Evolutionary conservation across 2,113 vertebrate genomes (phyloP).

Genomic region (Sylvietta virens): DNA sequence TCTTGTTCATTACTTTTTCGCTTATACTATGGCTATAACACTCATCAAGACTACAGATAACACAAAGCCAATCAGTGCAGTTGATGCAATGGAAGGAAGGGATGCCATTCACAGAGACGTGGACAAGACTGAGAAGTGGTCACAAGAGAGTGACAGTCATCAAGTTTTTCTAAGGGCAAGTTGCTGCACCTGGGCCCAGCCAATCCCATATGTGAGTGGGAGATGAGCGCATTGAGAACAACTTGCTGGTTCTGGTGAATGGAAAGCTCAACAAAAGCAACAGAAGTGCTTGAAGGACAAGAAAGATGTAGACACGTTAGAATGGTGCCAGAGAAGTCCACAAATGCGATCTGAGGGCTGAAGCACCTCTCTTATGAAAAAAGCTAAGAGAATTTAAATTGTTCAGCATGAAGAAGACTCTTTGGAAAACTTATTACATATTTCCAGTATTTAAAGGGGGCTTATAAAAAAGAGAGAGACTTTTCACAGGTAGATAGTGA

Average conservation of each 20-base stretch:
- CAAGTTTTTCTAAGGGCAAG: not conserved
- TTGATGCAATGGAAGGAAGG: not conserved
- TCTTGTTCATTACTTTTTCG: not conserved
- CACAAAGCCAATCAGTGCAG: not conserved
- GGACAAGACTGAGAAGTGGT: not conserved
- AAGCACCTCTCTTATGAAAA: not conserved
- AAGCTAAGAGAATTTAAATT: not conserved
- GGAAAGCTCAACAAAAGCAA: not conserved
- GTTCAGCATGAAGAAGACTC: not conserved
- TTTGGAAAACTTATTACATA: not conserved
- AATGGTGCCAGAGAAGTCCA: not conserved
- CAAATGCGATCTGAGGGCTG: rapidly evolving
- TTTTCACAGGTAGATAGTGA: not conserved
- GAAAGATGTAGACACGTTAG: not conserved
- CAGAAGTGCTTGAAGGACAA: not conserved
- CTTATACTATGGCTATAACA: not conserved
- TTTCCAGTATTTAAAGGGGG: not conserved
- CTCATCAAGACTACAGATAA: not conserved
- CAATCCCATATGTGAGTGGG: not conserved
- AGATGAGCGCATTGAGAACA: not conserved
- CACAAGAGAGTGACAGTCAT: not conserved
- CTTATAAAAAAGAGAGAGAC: not conserved
- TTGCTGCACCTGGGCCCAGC: not conserved
- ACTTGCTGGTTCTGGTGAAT: not conserved
- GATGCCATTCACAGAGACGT: not conserved